These are phyloP conservation scores for Decapterus maruadsi DNA, from an alignment of 2,797 vertebrate genomes.

Conservation along the genomic window DNA sequence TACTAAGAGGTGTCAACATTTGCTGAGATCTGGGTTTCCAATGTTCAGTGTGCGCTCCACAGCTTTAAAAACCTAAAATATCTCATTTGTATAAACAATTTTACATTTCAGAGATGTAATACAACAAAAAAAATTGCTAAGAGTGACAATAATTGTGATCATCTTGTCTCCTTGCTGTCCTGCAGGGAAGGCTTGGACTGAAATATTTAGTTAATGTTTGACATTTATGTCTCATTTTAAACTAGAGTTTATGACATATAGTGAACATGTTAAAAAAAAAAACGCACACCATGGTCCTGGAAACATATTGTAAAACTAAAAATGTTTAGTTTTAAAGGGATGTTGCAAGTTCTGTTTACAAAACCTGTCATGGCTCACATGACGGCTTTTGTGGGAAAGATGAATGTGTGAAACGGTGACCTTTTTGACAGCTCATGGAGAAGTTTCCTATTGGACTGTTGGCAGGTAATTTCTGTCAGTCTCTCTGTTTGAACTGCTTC, in stretches of 20 bases:
- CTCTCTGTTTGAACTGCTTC: conserved; percentile 74
- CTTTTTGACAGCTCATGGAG: conserved; percentile 52
- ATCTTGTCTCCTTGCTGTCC: conserved; percentile 46
- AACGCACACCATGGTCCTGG: conserved; percentile 33
- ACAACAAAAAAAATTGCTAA: conserved; percentile 34
- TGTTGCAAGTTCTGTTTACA: conserved; percentile 59
- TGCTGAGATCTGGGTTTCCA: conserved; percentile 22
- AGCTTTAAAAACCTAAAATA: conserved; percentile 39
- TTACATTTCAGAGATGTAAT: conserved; percentile 38
- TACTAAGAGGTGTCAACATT: conserved; percentile 25
- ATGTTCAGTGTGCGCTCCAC: conserved; percentile 34
- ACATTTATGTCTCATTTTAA: conserved; percentile 55
- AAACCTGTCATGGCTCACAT: conserved; percentile 46
- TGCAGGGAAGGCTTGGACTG: conserved; percentile 40
- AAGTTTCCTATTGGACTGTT: conserved; percentile 55
- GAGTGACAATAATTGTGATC: conserved; percentile 56
- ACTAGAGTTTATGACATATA: conserved; percentile 44
- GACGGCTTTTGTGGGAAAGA: conserved; percentile 54
- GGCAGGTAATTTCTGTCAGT: conserved; percentile 45
- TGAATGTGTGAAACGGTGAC: conserved; percentile 63
- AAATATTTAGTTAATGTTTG: conserved; percentile 58
- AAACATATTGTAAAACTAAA: conserved; percentile 54
- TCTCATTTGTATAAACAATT: conserved; percentile 34
- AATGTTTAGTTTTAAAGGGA: conserved; percentile 55
- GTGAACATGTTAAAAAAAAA: conserved; percentile 30